phyloP scores from a whole-genome alignment of 1,140 invertebrate species.

The Macrobrachium nipponense region DNA sequence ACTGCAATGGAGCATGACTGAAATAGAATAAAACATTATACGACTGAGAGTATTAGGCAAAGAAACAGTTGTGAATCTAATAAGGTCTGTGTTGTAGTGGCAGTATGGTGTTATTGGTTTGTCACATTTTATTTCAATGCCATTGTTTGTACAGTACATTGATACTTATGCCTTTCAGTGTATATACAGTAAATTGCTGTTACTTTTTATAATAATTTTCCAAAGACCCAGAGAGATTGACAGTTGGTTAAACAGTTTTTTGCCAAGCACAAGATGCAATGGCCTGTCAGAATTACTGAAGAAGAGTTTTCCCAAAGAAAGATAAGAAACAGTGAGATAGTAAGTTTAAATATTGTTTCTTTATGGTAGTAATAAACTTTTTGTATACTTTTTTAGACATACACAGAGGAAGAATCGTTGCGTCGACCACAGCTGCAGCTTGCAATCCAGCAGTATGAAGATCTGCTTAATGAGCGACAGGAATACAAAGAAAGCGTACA shows the following conservation, averaged over 20 bases:
- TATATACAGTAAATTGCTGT: no score
- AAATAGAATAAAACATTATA: no score
- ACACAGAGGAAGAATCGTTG: slow-evolving; percentile 38
- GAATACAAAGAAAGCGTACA: slow-evolving; percentile 7
- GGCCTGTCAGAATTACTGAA: no score
- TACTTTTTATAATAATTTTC: no score
- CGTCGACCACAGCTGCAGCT: slow-evolving; percentile 31
- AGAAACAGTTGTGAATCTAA: background rate
- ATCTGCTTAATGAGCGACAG: slow-evolving; percentile 32
- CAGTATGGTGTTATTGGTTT: background rate
- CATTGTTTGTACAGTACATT: no score
- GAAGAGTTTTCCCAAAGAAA: no score
- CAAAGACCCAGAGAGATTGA: no score
- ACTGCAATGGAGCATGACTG: no score
- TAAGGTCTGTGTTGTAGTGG: background rate
- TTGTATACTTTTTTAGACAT: slow-evolving; percentile 12
- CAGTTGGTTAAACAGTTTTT: no score
- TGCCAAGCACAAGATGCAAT: no score
- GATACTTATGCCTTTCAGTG: no score
- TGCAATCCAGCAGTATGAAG: slow-evolving; percentile 32
- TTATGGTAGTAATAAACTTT: slow-evolving; percentile 6
- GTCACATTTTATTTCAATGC: no score
- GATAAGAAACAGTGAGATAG: background rate
- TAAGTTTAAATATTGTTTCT: background rate
- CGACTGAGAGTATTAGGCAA: background rate